Evolutionary conservation across 2,888 invertebrate genomes (phyloP), one percentile per base, ranked within the genome.

Genomic region (Apotomis betuletana): DNA sequence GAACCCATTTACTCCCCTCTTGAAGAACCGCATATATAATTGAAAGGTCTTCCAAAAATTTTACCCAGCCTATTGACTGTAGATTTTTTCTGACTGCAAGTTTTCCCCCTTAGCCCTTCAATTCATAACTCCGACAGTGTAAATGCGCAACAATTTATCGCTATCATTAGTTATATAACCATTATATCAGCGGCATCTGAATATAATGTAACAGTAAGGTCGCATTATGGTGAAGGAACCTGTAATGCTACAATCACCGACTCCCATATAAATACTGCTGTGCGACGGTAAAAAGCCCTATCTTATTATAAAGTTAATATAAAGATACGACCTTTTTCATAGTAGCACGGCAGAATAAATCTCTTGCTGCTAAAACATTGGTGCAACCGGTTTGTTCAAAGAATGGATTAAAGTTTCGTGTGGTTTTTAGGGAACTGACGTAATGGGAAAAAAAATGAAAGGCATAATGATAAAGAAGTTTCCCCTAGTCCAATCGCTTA

Each of bases 201-300:
- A 61, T 70, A 65, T 76, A 77, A 74, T 76, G 75, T 75, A 78
- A 77, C 71, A 77, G 78, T 85, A 84, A 87, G 87, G 86, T 82
- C 86, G 82, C 76, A 78, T 85, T 84, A 84, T 86, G 83, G 76
- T 85, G 87, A 67, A 70, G 77, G 76, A 78, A 71, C 70, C 62
- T 67, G 71, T 58, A 76, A 65, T 77, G 79, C 77, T 81, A 83
- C 82, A 83, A 83, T 83, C 81, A 75, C 83, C 74, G 69, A 75
- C 74, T 71, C 71, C 77, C 27, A 27, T 27, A 27, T 27, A 27
- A 27, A 27, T 27, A 27, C 27, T 2, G 27, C 27, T 2, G 27
- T 27, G 27, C 27, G 27, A 27, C 27, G 27, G 27, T 27, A 2
- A 27, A 27, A 27, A 1, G 27, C 27, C 27, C 27, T 27, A 27